Evolutionary conservation across 2,113 vertebrate species (phyloP).

Genomic region (Heptranchias perlo): DNA sequence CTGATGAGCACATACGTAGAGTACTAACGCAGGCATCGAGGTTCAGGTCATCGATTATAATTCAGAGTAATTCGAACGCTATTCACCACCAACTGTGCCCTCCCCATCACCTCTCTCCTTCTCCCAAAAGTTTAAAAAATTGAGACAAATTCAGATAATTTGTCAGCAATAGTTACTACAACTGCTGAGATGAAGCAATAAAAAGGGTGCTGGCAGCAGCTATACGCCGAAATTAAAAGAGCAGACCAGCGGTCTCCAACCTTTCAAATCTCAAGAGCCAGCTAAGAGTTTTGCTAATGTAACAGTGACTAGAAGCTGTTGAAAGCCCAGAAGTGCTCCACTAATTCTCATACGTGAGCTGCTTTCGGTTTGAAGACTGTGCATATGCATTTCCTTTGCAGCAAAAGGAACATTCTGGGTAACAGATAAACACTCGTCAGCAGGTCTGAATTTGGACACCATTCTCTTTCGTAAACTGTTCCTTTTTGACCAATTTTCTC

Average conservation of each 20-base stretch:
- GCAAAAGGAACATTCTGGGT: neutral
- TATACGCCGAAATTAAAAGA: neutral
- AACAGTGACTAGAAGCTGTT: neutral
- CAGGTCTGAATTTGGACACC: neutral
- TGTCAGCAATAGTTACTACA: neutral
- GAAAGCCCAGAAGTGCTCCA: neutral
- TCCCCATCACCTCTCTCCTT: neutral
- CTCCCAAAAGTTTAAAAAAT: neutral
- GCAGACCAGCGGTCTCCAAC: neutral
- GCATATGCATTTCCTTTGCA: neutral
- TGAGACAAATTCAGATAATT: neutral
- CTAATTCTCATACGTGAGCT: neutral
- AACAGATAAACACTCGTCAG: constrained; percentile 7
- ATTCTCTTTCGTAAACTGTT: neutral
- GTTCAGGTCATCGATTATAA: neutral
- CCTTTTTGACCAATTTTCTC: neutral
- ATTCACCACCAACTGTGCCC: neutral
- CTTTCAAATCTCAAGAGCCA: constrained; percentile 25
- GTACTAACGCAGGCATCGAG: neutral
- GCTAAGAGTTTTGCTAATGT: constrained; percentile 11
- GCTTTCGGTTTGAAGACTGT: neutral
- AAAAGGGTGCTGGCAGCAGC: neutral
- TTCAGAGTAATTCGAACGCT: constrained; percentile 3
- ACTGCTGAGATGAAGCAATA: neutral
- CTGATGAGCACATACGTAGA: neutral